Evolutionary conservation across 1,140 invertebrate species (phyloP), one percentile per base, ranked within the genome.

Genomic region (Homalodisca vitripennis): DNA sequence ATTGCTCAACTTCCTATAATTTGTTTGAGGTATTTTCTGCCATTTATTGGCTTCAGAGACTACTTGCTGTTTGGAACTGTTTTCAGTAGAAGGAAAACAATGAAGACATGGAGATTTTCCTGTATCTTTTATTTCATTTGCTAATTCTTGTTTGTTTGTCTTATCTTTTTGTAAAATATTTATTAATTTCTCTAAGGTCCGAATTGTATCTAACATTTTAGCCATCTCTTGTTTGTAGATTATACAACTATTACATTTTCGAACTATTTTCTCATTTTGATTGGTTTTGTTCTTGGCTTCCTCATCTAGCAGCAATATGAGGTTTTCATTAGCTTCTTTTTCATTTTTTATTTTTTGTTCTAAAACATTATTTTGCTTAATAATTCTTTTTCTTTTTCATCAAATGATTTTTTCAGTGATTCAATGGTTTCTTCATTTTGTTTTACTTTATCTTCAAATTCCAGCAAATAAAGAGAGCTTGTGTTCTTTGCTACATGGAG

Each of bases 81-180:
- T n/a, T n/a, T n/a, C n/a, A n/a, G n/a, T n/a, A n/a, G n/a, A n/a
- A n/a, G n/a, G n/a, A n/a, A n/a, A n/a, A n/a, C n/a, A n/a, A n/a
- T n/a, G n/a, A n/a, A n/a, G n/a, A n/a, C n/a, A n/a, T n/a, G n/a
- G n/a, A n/a, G n/a, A n/a, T n/a, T n/a, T n/a, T n/a, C n/a, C n/a
- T n/a, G n/a, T n/a, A n/a, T n/a, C n/a, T n/a, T n/a, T n/a, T n/a
- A n/a, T n/a, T n/a, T n/a, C n/a, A n/a, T n/a, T n/a, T n/a, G n/a
- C n/a, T n/a, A n/a, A n/a, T n/a, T n/a, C n/a, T n/a, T n/a, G n/a
- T n/a, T n/a, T n/a, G n/a, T n/a, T n/a, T n/a, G n/a, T 41, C 6
- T 41, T 41, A 10, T 41, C 34, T 77, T 76, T 80, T 67, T 72
- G 6, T 41, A 41, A 41, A 41, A 41, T 41, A 6, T 17, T 6